Base-by-base conservation (phyloP, 2,888 invertebrate genomes). In the Cosmorhoe ocellata region DNA sequence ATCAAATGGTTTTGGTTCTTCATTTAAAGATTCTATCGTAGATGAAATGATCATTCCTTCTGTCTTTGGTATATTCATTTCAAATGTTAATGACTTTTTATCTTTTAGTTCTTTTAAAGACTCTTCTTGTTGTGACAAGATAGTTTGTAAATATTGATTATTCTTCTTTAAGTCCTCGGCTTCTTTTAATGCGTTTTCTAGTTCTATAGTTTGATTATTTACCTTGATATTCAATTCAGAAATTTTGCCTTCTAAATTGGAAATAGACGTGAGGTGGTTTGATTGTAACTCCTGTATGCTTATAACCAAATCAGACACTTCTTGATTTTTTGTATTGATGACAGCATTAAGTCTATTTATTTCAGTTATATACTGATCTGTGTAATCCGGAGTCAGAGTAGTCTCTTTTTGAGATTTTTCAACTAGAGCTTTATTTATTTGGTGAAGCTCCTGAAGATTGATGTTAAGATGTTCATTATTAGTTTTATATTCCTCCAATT, bases 261-360 rank as follows among this genome's bases (percentile, higher is more conserved):
- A 74, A 28, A 72, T 59, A 14, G 67, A 50, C 31, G 71, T 52
- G 28, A 69, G 56, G 61, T 79, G 70, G 51, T 69, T 76, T 9
- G 63, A 53, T 59, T 87, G 79, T 31, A 77, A 49, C 18, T 58
- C 51, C 53, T 81, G 73, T 34, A 82, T 48, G 60, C 74, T 81
- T 54, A 74, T 76, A 50, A 64, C 72, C 1, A 84, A 57, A 36
- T 81, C 78, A 26, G 77, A 74, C 44, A 92, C 86, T 61, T 91
- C 85, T 26, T 84, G 69, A 64, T 91, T 91, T 70, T 91, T 91
- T 48, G 76, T 84, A 27, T 83, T 83, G 1, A 93, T 66, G 27
- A 91, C 59, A 43, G 91, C 84, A 44, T 91, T 90, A 0, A 93
- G 72, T 30, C 89, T 90, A 62, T 92, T 92, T 63, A 93, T 92